Base-by-base conservation (phyloP, 2,888 invertebrate genomes). In the Macrophya annulata region DNA sequence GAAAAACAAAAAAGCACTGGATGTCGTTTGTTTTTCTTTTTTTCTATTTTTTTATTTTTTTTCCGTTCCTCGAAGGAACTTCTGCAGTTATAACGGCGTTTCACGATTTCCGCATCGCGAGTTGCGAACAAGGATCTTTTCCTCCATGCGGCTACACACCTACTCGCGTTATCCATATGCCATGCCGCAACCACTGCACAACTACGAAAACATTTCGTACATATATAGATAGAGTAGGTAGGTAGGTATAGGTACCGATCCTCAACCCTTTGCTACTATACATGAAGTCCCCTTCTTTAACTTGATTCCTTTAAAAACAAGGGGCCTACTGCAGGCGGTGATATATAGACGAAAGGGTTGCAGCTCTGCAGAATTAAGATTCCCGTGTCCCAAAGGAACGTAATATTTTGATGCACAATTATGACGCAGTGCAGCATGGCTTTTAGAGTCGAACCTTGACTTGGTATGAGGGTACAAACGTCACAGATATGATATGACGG, bases 91-190 rank as follows among this genome's bases (percentile, higher is more conserved):
- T 74, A 45, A 45, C 72, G 72, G 72, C 45, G 85, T 87, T 85
- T 84, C 87, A 82, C 88, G 87, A 87, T 89, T 90, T 91, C 88
- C 89, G 89, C 90, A 88, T 90, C 89, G 88, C 87, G 86, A 86
- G 87, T 85, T 86, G 86, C 88, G 88, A 89, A 88, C 87, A 88
- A 88, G 87, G 81, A 89, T 86, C 86, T 81, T 84, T 88, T 86
- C 84, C 71, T 81, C 25, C 37, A 55, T 21, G n/a, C 6, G 4
- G 10, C 15, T 68, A 37, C 37, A 68, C 37, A 37, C 68, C 10
- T 17, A 68, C 31, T 17, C 37, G 37, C 17, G 17, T 37, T 37
- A 17, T 37, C 68, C 68, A 15, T 68, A 62, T 25, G 21, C 59
- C 10, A 62, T 9, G 37, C 17, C 17, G 10, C 17, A 68, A 37